Evolutionary conservation across 2,797 vertebrate species (phyloP).

Genomic region (Rhyacichthys aspro): DNA sequence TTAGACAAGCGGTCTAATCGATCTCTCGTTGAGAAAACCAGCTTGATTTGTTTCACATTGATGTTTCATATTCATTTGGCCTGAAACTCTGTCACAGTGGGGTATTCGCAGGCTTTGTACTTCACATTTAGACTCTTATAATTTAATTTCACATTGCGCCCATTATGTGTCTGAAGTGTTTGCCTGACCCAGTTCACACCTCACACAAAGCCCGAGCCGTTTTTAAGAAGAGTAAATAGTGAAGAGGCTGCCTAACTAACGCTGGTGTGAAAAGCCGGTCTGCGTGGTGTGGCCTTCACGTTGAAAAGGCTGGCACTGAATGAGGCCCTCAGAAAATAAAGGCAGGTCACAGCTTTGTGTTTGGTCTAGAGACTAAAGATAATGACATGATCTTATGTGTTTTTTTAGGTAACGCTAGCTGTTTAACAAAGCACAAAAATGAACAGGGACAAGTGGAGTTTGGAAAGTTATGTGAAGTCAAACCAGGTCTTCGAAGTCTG

Average conservation of each 20-base stretch:
- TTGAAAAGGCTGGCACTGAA: slow-evolving; percentile 25
- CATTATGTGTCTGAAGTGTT: slow-evolving; percentile 31
- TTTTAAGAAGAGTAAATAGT: slow-evolving; percentile 32
- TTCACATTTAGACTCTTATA: slow-evolving; percentile 22
- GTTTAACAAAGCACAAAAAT: no score
- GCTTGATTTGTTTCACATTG: slow-evolving; percentile 27
- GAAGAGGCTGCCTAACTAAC: slow-evolving; percentile 22
- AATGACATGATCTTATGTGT: background rate
- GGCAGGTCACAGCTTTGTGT: background rate
- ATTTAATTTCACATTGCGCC: slow-evolving; percentile 25
- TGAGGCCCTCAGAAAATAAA: slow-evolving; percentile 5
- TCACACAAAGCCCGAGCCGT: slow-evolving; percentile 28
- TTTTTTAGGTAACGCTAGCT: no score
- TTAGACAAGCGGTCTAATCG: no score
- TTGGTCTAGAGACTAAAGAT: background rate
- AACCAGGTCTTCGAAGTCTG: no score
- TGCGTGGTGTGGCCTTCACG: slow-evolving; percentile 14
- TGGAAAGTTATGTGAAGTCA: no score
- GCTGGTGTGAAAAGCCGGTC: slow-evolving; percentile 16
- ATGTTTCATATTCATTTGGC: slow-evolving; percentile 24
- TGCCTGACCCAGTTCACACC: slow-evolving; percentile 40
- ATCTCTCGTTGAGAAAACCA: no score
- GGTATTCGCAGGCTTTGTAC: slow-evolving; percentile 13
- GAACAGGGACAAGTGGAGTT: no score
- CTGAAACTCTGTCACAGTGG: background rate